A percentile compares a stretch with the other conserved stretches of the same genome.
Evolutionary conservation across 1,140 invertebrate genomes (phyloP).

Genomic region (Luehdorfia chinensis): DNA sequence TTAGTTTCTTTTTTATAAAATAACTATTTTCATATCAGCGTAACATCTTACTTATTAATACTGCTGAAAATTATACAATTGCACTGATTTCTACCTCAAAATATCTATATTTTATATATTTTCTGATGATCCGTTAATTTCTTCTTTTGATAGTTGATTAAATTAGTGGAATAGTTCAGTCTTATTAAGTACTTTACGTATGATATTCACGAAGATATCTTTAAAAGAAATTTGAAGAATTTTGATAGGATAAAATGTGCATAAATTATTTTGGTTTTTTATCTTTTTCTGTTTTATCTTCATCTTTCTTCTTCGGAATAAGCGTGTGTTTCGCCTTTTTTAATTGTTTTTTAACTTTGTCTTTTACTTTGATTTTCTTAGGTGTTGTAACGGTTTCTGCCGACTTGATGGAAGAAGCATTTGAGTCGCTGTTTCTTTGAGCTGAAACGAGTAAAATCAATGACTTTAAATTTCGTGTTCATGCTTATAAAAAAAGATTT

Average conservation of each 20-base stretch:
- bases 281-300: constrained; percentile 58
- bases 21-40: background rate
- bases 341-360: constrained; percentile 69
- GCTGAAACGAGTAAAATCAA: constrained; percentile 45
- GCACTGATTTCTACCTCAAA: background rate
- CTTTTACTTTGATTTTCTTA: constrained; percentile 69
- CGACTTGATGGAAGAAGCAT: constrained; percentile 64
- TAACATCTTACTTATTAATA: background rate
- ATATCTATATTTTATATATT: background rate
- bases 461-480: no score
- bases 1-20: background rate
- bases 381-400: constrained; percentile 45
- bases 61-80: background rate
- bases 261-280: constrained; percentile 55
- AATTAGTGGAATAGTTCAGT: constrained; percentile 64
- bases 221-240: no score
- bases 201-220: no score
- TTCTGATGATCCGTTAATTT: background rate
- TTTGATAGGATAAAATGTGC: no score
- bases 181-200: constrained; percentile 67
- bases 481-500: no score
- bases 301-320: constrained; percentile 66
- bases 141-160: background rate
- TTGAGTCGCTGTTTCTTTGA: constrained; percentile 66
- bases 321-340: constrained; percentile 67